phyloP scores from a whole-genome alignment of 2,888 invertebrate genomes.

The Microplitis manilae region DNA sequence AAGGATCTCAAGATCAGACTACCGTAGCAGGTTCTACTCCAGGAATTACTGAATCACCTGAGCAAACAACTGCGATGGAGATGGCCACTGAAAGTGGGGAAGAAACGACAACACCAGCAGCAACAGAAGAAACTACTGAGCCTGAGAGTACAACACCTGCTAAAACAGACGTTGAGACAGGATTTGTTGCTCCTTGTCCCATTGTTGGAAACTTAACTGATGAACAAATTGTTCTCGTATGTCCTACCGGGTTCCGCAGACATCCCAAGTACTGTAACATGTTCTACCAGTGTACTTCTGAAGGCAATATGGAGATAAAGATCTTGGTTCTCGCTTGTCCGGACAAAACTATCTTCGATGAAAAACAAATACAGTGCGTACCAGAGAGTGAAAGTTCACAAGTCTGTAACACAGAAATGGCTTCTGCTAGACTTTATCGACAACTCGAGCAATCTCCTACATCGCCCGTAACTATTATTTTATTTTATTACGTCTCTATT shows the following conservation, averaged over 20 bases:
- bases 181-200: constrained; percentile 53
- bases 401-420: constrained; percentile 76
- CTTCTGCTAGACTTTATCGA: constrained; percentile 75
- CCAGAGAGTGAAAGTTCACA: constrained; percentile 76
- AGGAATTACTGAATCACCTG: constrained; percentile 11
- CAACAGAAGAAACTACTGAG: constrained; percentile 14
- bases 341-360: constrained; percentile 83
- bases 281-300: constrained; percentile 86
- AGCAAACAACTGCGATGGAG: constrained; percentile 9
- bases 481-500: constrained; percentile 16
- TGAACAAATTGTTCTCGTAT: constrained; percentile 82
- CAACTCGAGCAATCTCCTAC: constrained; percentile 73
- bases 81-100: neutral
- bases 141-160: constrained; percentile 16
- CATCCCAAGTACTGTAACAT: constrained; percentile 88
- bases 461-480: constrained; percentile 75
- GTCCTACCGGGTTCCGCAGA: constrained; percentile 85
- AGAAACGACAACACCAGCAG: constrained; percentile 20
- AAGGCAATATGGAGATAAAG: constrained; percentile 80
- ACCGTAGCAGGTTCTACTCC: constrained; percentile 16
- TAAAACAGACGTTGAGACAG: constrained; percentile 17
- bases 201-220: constrained; percentile 74
- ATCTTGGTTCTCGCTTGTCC: constrained; percentile 84
- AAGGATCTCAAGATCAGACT: constrained; percentile 24
- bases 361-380: constrained; percentile 81